Evolutionary conservation across 2,113 vertebrate genomes (phyloP), one percentile per base, ranked within the genome.

Genomic region (Seriola aureovittata): DNA sequence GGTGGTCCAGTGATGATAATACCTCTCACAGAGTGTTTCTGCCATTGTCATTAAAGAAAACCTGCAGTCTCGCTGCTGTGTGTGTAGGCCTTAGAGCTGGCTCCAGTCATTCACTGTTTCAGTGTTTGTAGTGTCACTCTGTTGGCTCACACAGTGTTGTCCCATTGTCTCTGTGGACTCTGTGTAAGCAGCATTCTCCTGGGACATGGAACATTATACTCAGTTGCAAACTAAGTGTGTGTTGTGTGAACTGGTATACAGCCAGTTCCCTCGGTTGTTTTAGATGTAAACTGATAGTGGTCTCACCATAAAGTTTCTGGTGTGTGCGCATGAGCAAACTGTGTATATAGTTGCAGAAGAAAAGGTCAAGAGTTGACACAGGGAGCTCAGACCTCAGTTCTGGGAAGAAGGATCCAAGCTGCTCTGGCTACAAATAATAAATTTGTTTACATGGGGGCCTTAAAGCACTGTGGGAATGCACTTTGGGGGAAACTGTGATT

Each of bases 391-490:
- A 55, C 21, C 34, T 73, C 63, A n/a, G n/a, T 64, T 80, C 60
- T 91, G 86, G 84, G 89, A 93, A 92, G 48, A 9, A 17, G 17
- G 80, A 76, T 76, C 78, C 55, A 75, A 78, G 38, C 64, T 90
- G 54, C 42, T 88, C 13, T 88, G 57, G 54, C 77, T 42, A 72
- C 68, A 88, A 78, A 87, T 81, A 67, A 87, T 67, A 69, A 29
- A 71, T 80, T 40, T 72, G 75, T 86, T 78, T 77, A 62, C 77
- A 63, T 36, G 52, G 46, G 76, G 82, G 76, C 19, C 42, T 67
- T 71, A 71, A 78, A 85, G 80, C 59, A 62, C 78, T 80, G 73
- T 92, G 90, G 85, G 88, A 92, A 88, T 79, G 21, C 32, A 78
- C 75, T 76, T 55, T 54, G 1, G 50, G 73, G 40, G 50, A 71